Evolutionary conservation across 1,140 invertebrate genomes (phyloP), one percentile per base, ranked within the genome.

Genomic region (Meteorus sp.): DNA sequence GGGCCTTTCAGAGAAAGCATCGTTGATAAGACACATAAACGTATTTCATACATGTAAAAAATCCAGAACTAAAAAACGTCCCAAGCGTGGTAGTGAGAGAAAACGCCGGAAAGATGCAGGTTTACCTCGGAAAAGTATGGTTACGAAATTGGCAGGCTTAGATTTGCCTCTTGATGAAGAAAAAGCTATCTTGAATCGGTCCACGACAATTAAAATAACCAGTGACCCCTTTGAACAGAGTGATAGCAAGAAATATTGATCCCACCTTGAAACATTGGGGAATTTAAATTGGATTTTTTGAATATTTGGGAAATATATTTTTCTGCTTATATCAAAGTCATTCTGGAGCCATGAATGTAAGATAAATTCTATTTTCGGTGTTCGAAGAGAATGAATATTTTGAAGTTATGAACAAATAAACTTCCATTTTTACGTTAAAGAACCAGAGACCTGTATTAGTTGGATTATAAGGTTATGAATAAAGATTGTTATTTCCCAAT

Each of bases 51-150:
- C 7, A 9, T 15, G 25, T 9, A 47, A 20, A 7, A 47, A 23
- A 9, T 11, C 8, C 8, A 2, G 39, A 15, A 15, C 17, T 1
- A 17, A 44, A 39, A 39, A 39, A 11, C 3, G 35, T 3, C 35
- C 35, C 3, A 39, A 39, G 23, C 11, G 11, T 29, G 48, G 29
- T 13, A 52, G 2, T 2, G 17, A 6, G 7, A 43, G 39, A 52
- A 45, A 35, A 37, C 43, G 43, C 9, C 19, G 57, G 29, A 61
- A 61, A 20, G 60, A 61, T 25, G 54, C 47, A 25, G 55, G 60
- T n/a, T 1, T 29, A 1, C 11, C 22, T 1, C 52, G 45, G 33
- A 61, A 31, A 2, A 61, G 60, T 33, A 48, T 48, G 37, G 44
- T 51, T 4, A 3, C 33, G 7, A 44, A 45, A 33, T 37, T 61